Percentiles rank a stretch among this genome's conserved stretches.
Evolutionary conservation across 2,113 vertebrate species (phyloP).

Genomic region (Spizaetus ornatus): DNA sequence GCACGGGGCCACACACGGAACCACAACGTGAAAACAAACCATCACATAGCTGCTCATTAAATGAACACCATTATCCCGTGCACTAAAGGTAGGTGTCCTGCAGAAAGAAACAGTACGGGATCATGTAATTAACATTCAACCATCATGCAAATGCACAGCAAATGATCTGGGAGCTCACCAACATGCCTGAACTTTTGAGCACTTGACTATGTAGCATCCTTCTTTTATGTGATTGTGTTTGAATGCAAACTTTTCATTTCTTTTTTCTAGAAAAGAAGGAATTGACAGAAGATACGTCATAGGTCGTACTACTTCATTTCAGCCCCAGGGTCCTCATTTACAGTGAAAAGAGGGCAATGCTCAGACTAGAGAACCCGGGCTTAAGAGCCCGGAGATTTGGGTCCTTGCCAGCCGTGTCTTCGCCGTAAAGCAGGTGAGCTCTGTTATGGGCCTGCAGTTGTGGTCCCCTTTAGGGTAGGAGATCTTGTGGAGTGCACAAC

Average conservation of each 20-base stretch:
- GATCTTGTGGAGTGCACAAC: rapidly evolving
- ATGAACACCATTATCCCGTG: background rate
- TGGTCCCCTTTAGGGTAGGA: background rate
- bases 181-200: background rate
- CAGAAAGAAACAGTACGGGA: background rate
- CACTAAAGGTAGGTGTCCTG: background rate
- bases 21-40: background rate
- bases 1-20: background rate
- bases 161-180: background rate
- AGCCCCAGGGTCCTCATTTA: background rate
- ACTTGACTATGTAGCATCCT: background rate
- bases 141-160: background rate
- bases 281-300: background rate
- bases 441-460: background rate
- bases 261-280: background rate
- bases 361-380: background rate
- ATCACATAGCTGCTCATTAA: background rate
- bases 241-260: background rate
- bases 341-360: background rate
- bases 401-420: background rate
- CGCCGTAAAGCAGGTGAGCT: background rate
- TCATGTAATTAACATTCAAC: background rate
- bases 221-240: background rate
- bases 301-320: background rate
- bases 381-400: background rate